Base-by-base conservation (phyloP, 2,113 vertebrate genomes). In the Nanorana parkeri region DNA sequence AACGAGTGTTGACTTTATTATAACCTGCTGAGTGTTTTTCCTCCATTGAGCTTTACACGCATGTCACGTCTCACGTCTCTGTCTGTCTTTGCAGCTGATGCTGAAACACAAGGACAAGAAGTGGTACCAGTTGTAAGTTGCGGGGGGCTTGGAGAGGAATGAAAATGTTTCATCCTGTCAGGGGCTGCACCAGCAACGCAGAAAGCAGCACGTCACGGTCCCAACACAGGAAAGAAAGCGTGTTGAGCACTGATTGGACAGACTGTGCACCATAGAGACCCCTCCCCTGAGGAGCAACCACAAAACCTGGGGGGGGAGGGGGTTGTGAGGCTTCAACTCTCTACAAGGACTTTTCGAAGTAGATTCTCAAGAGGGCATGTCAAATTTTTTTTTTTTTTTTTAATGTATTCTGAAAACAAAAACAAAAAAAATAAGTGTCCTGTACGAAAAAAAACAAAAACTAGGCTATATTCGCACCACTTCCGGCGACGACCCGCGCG, bases 101-200 rank as follows among this genome's bases (percentile, higher is more conserved):
- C 90, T 99, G 86, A 99, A 99, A 91, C 97, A 95, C 88, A 99
- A 98, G 89, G 97, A 99, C 90, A 99, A 99, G 94, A 99, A 98
- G 91, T 99, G 98, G 98, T 99, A 99, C 91, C 98, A 99, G 89
- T 98, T 99, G 88, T 99, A 95, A 95, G 89, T 7, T 11, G 1
- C 20, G 47, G 79, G 32, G n/a, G 10, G 56, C 8, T 23, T 0
- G 0, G 17, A 23, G 41, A 24, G 51, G 24, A 4, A 11, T 72
- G 47, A 26, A 8, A 13, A 8, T n/a, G 23, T 65, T 67, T 54
- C 23, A 8, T 24, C 77, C 64, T 26, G 23, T 68, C 77, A 26
- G 32, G 55, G 21, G 51, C 41, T 21, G 58, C 20, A n/a, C 69
- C 71, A 68, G 29, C 71, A 19, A 67, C n/a, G 16, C 52, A n/a